Evolutionary conservation across 2,888 invertebrate genomes (phyloP).

Genomic region (Seira ritae): DNA sequence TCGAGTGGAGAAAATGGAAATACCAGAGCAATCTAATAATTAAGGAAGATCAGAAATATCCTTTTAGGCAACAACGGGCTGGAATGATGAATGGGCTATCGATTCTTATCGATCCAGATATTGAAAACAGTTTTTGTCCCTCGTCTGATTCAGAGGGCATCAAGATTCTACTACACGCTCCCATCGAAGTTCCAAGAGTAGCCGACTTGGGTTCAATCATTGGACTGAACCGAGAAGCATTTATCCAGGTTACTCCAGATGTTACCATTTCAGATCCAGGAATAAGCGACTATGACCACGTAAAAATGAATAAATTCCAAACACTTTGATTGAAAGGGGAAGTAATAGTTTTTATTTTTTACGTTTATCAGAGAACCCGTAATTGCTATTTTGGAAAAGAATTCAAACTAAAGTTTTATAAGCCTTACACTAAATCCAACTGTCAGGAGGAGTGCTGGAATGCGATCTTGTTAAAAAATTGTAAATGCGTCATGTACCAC

Average conservation of each 20-base stretch:
- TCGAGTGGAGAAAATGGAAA: slow-evolving; percentile 61
- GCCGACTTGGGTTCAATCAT: slow-evolving; percentile 51
- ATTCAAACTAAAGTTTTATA: slow-evolving; percentile 54
- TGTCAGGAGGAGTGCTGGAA: slow-evolving; percentile 58
- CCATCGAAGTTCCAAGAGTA: slow-evolving; percentile 52
- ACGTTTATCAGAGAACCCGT: slow-evolving; percentile 50
- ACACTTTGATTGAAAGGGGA: not conserved
- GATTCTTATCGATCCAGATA: slow-evolving; percentile 61
- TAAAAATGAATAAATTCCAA: not conserved
- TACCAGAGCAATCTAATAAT: slow-evolving; percentile 46
- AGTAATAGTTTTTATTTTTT: not conserved
- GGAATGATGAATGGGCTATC: slow-evolving; percentile 53
- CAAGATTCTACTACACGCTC: slow-evolving; percentile 46
- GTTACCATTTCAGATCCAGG: slow-evolving; percentile 51
- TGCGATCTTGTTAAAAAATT: slow-evolving; percentile 44
- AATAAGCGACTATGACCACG: slow-evolving; percentile 40
- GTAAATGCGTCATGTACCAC: slow-evolving; percentile 63
- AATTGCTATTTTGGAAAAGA: slow-evolving; percentile 68
- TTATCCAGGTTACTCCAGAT: slow-evolving; percentile 54
- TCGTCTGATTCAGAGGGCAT: slow-evolving; percentile 64
- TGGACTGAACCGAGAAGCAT: slow-evolving; percentile 52
- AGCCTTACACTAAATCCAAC: slow-evolving; percentile 59
- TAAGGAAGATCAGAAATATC: slow-evolving; percentile 24
- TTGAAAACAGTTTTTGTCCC: slow-evolving; percentile 65
- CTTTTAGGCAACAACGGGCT: slow-evolving; percentile 42